Evolutionary conservation across 2,113 vertebrate species (phyloP).

Genomic region (Delphinapterus leucas): DNA sequence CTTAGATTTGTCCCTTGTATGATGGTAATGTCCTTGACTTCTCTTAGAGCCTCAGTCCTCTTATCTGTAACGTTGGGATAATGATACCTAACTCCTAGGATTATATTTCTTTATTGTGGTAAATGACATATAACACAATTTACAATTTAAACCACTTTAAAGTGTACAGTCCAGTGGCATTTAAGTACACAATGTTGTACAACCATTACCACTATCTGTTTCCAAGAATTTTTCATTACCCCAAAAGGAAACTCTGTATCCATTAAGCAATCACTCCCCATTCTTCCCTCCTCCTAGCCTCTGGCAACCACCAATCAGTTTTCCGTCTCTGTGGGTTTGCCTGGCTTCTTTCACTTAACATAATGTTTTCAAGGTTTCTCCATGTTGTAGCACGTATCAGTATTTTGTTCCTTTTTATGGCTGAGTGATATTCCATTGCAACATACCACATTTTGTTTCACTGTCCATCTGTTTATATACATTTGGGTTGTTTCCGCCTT

Average conservation of each 20-base stretch:
- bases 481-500: background rate
- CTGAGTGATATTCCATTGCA: background rate
- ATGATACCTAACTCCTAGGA: background rate
- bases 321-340: background rate
- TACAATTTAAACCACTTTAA: background rate
- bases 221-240: background rate
- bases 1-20: background rate
- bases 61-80: background rate
- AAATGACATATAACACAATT: background rate
- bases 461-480: background rate
- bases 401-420: background rate
- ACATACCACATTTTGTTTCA: background rate
- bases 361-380: background rate
- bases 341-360: background rate
- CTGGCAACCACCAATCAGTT: background rate
- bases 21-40: background rate
- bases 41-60: background rate
- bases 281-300: background rate
- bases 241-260: background rate
- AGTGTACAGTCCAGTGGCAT: background rate
- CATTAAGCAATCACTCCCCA: background rate
- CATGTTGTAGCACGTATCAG: background rate
- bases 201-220: background rate
- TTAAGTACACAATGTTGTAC: background rate
- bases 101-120: background rate